Evolutionary conservation across 2,113 vertebrate species (phyloP).

Genomic region (Prionailurus viverrinus): DNA sequence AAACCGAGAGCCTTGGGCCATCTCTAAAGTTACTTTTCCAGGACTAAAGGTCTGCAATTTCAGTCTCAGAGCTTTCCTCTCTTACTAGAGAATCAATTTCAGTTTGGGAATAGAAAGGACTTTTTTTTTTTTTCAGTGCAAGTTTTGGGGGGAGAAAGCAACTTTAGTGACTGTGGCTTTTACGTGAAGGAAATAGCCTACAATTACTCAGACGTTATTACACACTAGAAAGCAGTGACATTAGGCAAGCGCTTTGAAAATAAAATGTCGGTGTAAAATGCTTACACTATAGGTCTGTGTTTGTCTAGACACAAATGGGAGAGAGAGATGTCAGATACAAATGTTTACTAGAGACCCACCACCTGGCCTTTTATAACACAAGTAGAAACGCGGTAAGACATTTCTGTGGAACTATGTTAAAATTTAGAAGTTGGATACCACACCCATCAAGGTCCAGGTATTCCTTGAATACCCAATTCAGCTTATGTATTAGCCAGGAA

Average conservation of each 20-base stretch:
- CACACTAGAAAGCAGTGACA: neutral
- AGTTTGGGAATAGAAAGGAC: neutral
- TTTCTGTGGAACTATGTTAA: neutral
- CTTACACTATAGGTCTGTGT: neutral
- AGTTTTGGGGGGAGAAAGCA: neutral
- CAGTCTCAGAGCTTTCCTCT: neutral
- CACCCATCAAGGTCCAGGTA: neutral
- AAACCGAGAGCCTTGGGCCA: neutral
- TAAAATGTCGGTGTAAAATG: neutral
- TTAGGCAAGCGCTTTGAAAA: neutral
- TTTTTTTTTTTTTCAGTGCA: neutral
- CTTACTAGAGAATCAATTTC: slow-evolving; percentile 24
- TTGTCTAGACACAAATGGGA: neutral
- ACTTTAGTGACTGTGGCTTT: neutral
- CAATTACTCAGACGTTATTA: neutral
- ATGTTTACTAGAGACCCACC: neutral
- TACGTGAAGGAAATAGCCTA: neutral
- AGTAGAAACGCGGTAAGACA: neutral
- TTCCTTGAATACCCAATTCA: slow-evolving; percentile 18
- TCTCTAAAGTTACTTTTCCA: neutral
- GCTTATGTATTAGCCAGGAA: slow-evolving; percentile 3
- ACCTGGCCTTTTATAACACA: neutral
- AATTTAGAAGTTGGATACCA: neutral
- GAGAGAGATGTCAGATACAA: neutral
- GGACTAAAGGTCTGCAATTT: neutral